A percentile compares a stretch with the other conserved stretches of the same genome.
Conservation (phyloP, 2,113 vertebrate genomes). For the Tragelaphus imberbis region DNA sequence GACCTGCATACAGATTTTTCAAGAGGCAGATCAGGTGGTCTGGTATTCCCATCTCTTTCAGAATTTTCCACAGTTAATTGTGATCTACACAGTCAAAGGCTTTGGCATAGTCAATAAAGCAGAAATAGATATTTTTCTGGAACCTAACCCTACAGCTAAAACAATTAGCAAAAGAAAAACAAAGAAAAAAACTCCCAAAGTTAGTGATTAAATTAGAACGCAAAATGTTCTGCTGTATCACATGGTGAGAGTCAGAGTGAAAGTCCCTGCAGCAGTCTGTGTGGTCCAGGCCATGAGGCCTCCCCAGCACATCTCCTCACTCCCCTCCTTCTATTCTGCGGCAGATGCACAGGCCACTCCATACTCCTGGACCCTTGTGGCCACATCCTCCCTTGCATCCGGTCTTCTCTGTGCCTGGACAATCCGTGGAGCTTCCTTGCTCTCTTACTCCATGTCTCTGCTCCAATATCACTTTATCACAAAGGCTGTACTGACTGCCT, state of each 20-base stretch:
- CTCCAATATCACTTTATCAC: not conserved
- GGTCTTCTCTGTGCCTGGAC: not conserved
- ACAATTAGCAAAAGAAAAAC: not conserved
- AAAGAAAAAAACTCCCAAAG: not conserved
- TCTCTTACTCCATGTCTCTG: not conserved
- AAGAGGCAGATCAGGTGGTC: too few relatives aligned
- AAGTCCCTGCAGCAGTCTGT: not conserved
- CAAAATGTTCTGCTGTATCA: not conserved
- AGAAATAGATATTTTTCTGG: too few relatives aligned
- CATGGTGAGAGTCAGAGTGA: not conserved
- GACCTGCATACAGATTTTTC: too few relatives aligned
- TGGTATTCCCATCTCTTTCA: too few relatives aligned
- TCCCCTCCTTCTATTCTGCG: not conserved
- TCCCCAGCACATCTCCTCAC: not conserved
- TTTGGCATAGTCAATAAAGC: too few relatives aligned
- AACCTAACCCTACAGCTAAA: not conserved
- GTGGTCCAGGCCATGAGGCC: not conserved
- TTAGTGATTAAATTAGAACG: not conserved
- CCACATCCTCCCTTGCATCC: too few relatives aligned
- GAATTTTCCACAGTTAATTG: too few relatives aligned
- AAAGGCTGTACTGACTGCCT: not conserved
- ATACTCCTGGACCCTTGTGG: not conserved
- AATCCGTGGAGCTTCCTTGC: not conserved
- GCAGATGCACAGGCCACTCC: not conserved
- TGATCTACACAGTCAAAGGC: too few relatives aligned